Conservation (phyloP, 2,797 vertebrate genomes). For the Darevskia nairensis region DNA sequence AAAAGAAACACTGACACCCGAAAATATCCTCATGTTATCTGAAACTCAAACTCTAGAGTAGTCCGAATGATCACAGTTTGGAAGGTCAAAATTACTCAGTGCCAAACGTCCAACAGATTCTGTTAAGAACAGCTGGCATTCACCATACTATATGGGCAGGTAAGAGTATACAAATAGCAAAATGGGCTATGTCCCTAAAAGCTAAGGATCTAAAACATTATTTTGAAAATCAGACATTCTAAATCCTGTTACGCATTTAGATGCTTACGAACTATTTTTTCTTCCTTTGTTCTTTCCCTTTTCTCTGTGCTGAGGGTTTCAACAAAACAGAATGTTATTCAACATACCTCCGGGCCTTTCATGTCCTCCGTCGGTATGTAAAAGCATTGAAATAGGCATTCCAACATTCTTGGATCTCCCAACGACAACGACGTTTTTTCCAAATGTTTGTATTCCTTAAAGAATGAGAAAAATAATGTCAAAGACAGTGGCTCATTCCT, state of each 20-base stretch:
- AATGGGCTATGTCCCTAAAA: background rate
- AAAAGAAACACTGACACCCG: background rate
- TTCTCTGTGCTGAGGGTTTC: background rate
- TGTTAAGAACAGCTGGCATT: background rate
- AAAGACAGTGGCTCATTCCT: background rate
- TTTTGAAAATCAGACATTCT: background rate
- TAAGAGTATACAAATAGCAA: background rate
- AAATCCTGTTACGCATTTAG: background rate
- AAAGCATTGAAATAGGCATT: conserved; percentile 93
- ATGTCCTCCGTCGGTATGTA: conserved; percentile 89
- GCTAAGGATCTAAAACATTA: background rate
- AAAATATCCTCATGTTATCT: background rate
- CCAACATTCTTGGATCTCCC: conserved; percentile 95
- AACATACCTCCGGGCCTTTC: conserved; percentile 89
- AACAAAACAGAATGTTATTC: background rate
- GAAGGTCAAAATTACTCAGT: background rate
- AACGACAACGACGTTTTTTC: conserved; percentile 91
- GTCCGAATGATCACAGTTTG: background rate
- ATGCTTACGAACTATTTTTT: background rate
- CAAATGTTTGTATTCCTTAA: conserved; percentile 86
- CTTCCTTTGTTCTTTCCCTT: background rate
- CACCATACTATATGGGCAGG: background rate
- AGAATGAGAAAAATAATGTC: background rate
- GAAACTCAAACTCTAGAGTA: background rate
- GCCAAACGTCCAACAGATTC: background rate